These are phyloP conservation scores for Glyphotaelius pellucidus DNA, from an alignment of 2,888 invertebrate genomes.

Conservation along the genomic window DNA sequence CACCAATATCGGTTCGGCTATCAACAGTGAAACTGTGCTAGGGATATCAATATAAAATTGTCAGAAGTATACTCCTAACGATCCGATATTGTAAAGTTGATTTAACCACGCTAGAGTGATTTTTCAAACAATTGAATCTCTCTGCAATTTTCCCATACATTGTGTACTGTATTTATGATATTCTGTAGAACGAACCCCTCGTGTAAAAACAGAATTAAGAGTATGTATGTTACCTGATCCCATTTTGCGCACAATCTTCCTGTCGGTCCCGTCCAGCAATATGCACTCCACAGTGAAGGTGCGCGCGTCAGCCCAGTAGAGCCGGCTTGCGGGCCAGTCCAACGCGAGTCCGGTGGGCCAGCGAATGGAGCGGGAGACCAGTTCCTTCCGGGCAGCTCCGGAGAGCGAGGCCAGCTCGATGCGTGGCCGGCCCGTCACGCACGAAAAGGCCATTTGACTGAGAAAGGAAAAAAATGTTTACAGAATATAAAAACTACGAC, in stretches of 20 bases:
- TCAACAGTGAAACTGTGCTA: too few species aligned
- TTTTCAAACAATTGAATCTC: too few species aligned
- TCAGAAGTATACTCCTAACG: too few species aligned
- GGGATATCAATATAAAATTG: too few species aligned
- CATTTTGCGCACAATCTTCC: conserved; percentile 74
- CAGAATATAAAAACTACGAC: too few species aligned
- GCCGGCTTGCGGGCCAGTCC: conserved; percentile 83
- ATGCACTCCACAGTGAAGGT: conserved; percentile 84
- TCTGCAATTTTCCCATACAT: too few species aligned
- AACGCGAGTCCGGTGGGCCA: conserved; percentile 88
- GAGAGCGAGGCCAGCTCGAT: conserved; percentile 83
- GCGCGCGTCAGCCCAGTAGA: conserved; percentile 93
- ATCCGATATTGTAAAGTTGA: too few species aligned
- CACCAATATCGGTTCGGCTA: too few species aligned
- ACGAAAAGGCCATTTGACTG: conserved; percentile 87
- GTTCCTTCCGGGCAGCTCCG: conserved; percentile 77
- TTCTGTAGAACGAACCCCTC: too few species aligned
- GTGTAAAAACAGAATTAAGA: too few species aligned
- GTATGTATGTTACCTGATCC: background rate
- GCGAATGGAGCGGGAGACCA: conserved; percentile 80
- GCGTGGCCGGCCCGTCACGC: conserved; percentile 80
- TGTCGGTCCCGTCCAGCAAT: conserved; percentile 82
- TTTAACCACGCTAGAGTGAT: too few species aligned
- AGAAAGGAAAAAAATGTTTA: conserved; percentile 34
- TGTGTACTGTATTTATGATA: too few species aligned